A percentile compares a stretch with the other conserved stretches of the same genome.
Evolutionary conservation across 1,140 invertebrate genomes (phyloP).

Genomic region (Bilobella aurantiaca): DNA sequence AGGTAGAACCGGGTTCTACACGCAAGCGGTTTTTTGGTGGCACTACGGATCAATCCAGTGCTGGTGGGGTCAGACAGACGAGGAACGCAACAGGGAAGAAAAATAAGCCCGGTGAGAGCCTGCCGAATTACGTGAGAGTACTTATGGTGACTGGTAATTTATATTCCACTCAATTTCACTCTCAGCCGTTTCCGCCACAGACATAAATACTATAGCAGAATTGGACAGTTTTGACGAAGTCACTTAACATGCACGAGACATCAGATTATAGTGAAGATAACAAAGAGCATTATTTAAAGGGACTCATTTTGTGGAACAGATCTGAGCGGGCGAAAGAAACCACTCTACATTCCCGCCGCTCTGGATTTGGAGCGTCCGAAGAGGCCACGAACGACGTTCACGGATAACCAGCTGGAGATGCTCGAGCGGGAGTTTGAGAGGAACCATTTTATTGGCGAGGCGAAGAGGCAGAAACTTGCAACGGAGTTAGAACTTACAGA

Average conservation of each 20-base stretch:
- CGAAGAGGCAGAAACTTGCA: conserved; percentile 11
- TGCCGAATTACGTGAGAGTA: conserved; percentile 14
- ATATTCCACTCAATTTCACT: background rate
- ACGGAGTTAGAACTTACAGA: conserved; percentile 11
- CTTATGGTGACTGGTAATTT: conserved; percentile 12
- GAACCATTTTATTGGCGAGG: conserved; percentile 19
- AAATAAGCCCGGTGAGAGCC: no score
- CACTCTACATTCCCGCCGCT: conserved; percentile 20
- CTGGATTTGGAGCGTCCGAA: conserved; percentile 26
- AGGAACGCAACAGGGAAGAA: no score
- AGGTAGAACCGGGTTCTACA: no score
- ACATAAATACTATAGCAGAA: background rate
- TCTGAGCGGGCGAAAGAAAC: conserved; percentile 11
- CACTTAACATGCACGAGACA: no score
- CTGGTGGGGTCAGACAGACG: no score
- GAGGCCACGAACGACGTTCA: conserved; percentile 21
- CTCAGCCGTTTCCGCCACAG: background rate
- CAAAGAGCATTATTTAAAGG: no score
- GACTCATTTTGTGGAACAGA: conserved; percentile 16
- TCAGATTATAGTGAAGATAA: no score
- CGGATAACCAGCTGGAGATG: conserved; percentile 7
- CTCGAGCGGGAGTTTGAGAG: conserved; percentile 18
- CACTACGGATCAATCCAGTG: no score
- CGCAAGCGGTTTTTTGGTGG: no score
- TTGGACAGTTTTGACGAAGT: no score